Base-by-base conservation (phyloP, 1,140 invertebrate genomes). In the Monomorium pharaonis region DNA sequence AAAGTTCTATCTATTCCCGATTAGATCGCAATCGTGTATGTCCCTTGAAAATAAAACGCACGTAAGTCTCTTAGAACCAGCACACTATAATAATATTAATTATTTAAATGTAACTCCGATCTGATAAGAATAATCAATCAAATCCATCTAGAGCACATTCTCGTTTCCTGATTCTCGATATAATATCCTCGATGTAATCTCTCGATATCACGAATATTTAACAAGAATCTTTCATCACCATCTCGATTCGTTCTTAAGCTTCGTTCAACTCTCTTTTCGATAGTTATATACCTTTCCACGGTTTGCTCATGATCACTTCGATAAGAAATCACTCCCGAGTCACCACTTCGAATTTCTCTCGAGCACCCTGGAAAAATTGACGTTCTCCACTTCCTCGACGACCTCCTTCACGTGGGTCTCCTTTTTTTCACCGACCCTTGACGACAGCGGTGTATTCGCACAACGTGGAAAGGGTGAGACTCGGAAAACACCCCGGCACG, bases 271-370 rank as follows among this genome's bases (percentile, higher is more conserved):
- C 27, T 9, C 16, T 27, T 62, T 5, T 49, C n/a, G 14, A 47
- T 47, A n/a, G 7, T 1, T 27, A 81, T 91, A 30, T 93, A 94
- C 93, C 92, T 93, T 92, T 90, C 92, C 91, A 93, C 72, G 87
- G 78, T 88, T 94, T 94, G 70, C 91, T 88, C 93, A 94, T 94
- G 42, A 67, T 90, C 27, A 14, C 27, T 42, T 4, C 33, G 21
- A 12, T 18, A 54, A 69, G 14, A 80, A 14, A 56, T 12, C 65
- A 81, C 63, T 42, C 44, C 21, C 75, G 42, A 6, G 49, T 58
- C 56, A 63, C 47, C 58, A 78, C 65, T 74, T 75, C 16, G 10
- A 27, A 44, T n/a, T 51, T 4, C 16, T 7, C 24, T 72, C 54
- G 5, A 58, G n/a, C n/a, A 7, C 6, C 18, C 18, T 9, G 6